Evolutionary conservation across 2,113 vertebrate species (phyloP), one percentile per base, ranked within the genome.

Genomic region (Cyprinodon tularosa): DNA sequence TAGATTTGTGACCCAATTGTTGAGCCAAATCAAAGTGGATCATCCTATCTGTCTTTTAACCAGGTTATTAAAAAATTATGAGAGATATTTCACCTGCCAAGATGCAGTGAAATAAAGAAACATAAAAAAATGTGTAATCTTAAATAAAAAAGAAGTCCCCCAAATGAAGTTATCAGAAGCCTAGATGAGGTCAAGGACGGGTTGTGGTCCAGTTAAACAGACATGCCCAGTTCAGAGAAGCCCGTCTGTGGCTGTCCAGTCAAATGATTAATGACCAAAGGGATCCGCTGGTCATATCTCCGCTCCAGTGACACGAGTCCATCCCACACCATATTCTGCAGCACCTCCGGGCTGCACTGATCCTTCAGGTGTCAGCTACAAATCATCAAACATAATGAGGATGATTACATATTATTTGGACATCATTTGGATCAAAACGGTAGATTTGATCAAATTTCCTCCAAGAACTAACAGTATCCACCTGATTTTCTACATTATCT

Each of bases 261-360:
- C 87, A 74, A 86, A 96, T 98, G 97, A 98, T 98, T 97, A 96
- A 99, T 96, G 95, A 95, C 95, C 95, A 91, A 89, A 89, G 95
- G 96, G 95, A 96, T 92, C 92, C 77, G 80, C 78, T 38, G 85
- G 87, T 91, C 89, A 66, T 74, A 85, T 79, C 72, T 68, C 76
- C 82, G 91, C 88, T 91, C 87, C 90, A 85, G 83, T 85, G 91
- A 90, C 86, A 90, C 83, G 48, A 66, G 71, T 73, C 87, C 91
- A 86, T 87, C 85, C 86, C 82, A 91, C 84, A 77, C 77, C 66
- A 13, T 86, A 62, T 78, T 53, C 77, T 64, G 80, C 80, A 81
- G 75, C 73, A 77, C 88, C 81, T 70, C 45, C 42, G 92, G 90
- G 73, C 73, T 67, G 72, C 77, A 11, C 42, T 9, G 20, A 70